Evolutionary conservation across 2,888 invertebrate species (phyloP).

Genomic region (Dorcus hopei): DNA sequence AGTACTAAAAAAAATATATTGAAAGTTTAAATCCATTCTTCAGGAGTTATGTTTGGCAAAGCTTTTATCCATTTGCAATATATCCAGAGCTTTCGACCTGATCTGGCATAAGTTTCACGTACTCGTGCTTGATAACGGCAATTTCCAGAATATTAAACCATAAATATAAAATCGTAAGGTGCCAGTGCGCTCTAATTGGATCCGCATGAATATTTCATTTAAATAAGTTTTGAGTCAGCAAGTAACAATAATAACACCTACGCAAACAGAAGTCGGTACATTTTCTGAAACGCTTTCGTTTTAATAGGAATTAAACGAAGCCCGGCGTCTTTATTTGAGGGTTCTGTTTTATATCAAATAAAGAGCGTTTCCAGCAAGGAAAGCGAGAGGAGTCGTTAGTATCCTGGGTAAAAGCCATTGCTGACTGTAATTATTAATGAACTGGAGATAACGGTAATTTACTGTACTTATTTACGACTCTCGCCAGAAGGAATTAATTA

Average conservation of each 20-base stretch:
- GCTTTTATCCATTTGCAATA: too few species aligned
- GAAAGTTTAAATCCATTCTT: too few species aligned
- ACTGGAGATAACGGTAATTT: neutral
- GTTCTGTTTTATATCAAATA: neutral
- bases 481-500: too few species aligned
- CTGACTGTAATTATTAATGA: conserved; percentile 14
- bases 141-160: conserved; percentile 18
- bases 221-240: too few species aligned
- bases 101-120: too few species aligned
- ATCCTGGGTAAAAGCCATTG: conserved; percentile 5
- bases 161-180: conserved; percentile 28
- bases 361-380: neutral
- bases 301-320: too few species aligned
- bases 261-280: neutral
- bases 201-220: conserved; percentile 2
- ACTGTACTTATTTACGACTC: too few species aligned
- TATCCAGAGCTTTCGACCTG: too few species aligned
- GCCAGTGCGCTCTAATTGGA: conserved; percentile 5
- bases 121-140: neutral
- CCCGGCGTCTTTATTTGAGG: neutral
- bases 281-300: too few species aligned
- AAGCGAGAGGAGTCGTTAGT: conserved; percentile 1
- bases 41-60: too few species aligned
- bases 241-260: conserved; percentile 6
- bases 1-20: too few species aligned